phyloP scores from a whole-genome alignment of 2,888 invertebrate genomes.

The Yponomeuta sedellus region DNA sequence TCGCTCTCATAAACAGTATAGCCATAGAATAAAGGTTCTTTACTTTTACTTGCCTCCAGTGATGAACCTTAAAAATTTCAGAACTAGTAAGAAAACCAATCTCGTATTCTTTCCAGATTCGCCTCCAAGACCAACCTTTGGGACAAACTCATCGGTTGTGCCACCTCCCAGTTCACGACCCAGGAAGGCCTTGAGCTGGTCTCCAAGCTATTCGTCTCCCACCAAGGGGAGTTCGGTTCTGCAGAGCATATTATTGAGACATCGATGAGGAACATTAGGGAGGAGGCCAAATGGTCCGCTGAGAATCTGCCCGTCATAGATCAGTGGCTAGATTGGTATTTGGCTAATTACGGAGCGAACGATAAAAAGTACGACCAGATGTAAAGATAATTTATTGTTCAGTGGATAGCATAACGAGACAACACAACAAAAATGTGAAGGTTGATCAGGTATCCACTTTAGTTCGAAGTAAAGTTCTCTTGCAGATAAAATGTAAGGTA shows the following conservation, averaged over 20 bases:
- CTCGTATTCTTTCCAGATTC: slow-evolving; percentile 64
- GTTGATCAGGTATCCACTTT: background rate
- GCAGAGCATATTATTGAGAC: slow-evolving; percentile 85
- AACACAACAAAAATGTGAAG: background rate
- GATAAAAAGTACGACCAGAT: slow-evolving; percentile 28
- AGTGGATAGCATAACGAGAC: background rate
- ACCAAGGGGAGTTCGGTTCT: slow-evolving; percentile 82
- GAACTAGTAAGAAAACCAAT: too few relatives aligned
- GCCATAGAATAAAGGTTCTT: too few relatives aligned
- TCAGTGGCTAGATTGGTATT: slow-evolving; percentile 80
- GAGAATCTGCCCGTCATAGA: slow-evolving; percentile 85
- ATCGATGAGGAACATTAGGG: slow-evolving; percentile 82
- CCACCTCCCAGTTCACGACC: slow-evolving; percentile 85
- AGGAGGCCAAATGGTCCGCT: slow-evolving; percentile 85
- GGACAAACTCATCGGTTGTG: slow-evolving; percentile 84
- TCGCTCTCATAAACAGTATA: too few relatives aligned
- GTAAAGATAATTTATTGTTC: background rate
- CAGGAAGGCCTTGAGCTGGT: slow-evolving; percentile 84
- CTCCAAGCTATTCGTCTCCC: slow-evolving; percentile 77
- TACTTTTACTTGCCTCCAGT: too few relatives aligned
- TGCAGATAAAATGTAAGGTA: too few relatives aligned
- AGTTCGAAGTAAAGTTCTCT: too few relatives aligned
- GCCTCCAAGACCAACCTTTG: slow-evolving; percentile 83
- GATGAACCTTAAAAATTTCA: too few relatives aligned
- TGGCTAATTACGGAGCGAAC: slow-evolving; percentile 37